These are phyloP conservation scores for Helicoverpa armigera DNA, from an alignment of 1,140 invertebrate genomes.

Conservation along the genomic window DNA sequence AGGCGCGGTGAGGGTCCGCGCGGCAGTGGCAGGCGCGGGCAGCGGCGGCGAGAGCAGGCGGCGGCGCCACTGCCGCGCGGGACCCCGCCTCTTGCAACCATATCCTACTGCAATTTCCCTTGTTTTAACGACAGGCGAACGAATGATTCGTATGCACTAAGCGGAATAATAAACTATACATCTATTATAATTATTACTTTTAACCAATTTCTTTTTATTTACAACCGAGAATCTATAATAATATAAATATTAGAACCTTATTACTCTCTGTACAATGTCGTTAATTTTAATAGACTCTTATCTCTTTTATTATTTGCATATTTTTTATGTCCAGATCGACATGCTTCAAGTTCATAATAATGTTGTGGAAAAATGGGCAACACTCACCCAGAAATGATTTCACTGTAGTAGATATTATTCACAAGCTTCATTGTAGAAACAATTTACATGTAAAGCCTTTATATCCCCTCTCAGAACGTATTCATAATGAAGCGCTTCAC, in stretches of 20 bases:
- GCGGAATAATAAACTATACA: constrained; percentile 58
- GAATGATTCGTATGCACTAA: constrained; percentile 34
- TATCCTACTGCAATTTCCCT: constrained; percentile 45
- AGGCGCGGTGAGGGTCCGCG: too few relatives aligned
- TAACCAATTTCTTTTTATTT: constrained; percentile 64
- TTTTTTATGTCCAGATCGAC: constrained; percentile 28
- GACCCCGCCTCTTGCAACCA: not conserved
- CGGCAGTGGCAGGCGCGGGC: too few relatives aligned
- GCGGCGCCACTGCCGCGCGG: not conserved
- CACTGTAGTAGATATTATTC: not conserved
- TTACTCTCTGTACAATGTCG: constrained; percentile 79
- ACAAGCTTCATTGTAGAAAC: constrained; percentile 29
- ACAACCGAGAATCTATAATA: constrained; percentile 64
- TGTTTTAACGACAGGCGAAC: constrained; percentile 25
- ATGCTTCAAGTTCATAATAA: constrained; percentile 3
- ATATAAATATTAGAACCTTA: constrained; percentile 80
- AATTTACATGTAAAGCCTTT: not conserved
- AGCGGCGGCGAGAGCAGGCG: not conserved
- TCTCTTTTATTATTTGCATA: constrained; percentile 50
- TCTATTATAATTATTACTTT: constrained; percentile 58
- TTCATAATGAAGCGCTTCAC: not conserved
- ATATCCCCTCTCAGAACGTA: not conserved
- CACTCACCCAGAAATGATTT: constrained; percentile 13
- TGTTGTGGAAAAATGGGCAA: not conserved
- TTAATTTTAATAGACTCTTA: constrained; percentile 64